These are phyloP conservation scores for Brachionus calyciflorus DNA, from an alignment of 1,140 invertebrate species.

Conservation along the genomic window DNA sequence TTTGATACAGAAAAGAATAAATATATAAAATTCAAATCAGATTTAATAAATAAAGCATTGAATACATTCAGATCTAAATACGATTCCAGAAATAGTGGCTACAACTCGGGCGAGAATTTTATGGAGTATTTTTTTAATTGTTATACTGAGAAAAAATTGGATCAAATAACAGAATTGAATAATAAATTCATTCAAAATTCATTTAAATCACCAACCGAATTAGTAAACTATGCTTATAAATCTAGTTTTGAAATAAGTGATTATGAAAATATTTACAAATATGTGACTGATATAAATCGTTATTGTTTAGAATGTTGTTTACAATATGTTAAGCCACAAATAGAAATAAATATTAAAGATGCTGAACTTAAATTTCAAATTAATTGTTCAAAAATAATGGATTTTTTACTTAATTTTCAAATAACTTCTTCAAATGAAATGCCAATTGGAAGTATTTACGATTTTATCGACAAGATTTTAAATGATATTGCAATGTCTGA, in stretches of 20 bases:
- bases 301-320: neutral
- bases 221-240: neutral
- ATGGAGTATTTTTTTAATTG: neutral
- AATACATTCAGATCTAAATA: neutral
- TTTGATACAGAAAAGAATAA: neutral
- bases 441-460: neutral
- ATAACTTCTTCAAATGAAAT: neutral
- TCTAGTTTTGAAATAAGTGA: neutral
- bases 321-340: neutral
- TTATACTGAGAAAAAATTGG: neutral
- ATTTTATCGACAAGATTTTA: neutral
- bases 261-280: neutral
- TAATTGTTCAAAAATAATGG: neutral
- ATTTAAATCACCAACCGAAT: neutral
- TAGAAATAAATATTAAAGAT: neutral
- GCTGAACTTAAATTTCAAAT: neutral
- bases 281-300: slow-evolving; percentile 4
- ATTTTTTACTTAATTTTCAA: neutral
- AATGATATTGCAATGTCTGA: neutral
- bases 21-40: neutral
- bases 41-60: neutral
- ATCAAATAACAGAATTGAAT: neutral
- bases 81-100: neutral
- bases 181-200: slow-evolving; percentile 20
- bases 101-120: neutral